Evolutionary conservation across 2,888 invertebrate species (phyloP), one percentile per base, ranked within the genome.

Genomic region (Drosophila sordidula): DNA sequence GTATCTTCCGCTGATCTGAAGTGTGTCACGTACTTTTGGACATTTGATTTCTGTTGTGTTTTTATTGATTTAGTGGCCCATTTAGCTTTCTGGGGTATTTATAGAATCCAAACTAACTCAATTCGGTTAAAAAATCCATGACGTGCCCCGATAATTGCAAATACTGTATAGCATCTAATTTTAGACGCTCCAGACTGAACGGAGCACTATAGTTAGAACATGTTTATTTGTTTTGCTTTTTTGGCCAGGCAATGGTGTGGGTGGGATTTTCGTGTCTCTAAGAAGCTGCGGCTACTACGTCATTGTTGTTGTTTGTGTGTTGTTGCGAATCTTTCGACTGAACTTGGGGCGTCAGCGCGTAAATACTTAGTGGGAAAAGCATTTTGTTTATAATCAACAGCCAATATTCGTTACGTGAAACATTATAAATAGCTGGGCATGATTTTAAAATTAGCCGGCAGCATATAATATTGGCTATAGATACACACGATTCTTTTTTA

Each of bases 11-110:
- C 34, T 34, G 44, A 58, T 58, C 69, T 58, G 66, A 84, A 84
- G 78, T 84, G 89, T 84, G 89, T 85, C 84, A 89, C 82, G 70
- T 75, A 67, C 26, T 54, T 51, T 64, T 75, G 36, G 54, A 41
- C 47, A 36, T 54, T 18, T 56, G 52, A 56, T 47, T 56, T 52
- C 47, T 62, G 9, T 56, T 61, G 56, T 64, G n/a, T 56, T 71
- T 89, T 89, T 87, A 84, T 87, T 89, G 84, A 84, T 84, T 89
- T 78, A 89, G 73, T 89, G 89, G 50, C 68, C 69, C 79, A 87
- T 85, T 84, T 84, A 63, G 57, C n/a, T 45, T 12, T 0, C 8
- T 18, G 18, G 50, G 8, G 0, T 79, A 88, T 88, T 84, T 72
- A 62, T 83, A 89, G 81, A 52, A 3, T 3, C 16, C 4, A 42